phyloP scores from a whole-genome alignment of 2,888 invertebrate genomes.

The Conops quadrifasciatus region DNA sequence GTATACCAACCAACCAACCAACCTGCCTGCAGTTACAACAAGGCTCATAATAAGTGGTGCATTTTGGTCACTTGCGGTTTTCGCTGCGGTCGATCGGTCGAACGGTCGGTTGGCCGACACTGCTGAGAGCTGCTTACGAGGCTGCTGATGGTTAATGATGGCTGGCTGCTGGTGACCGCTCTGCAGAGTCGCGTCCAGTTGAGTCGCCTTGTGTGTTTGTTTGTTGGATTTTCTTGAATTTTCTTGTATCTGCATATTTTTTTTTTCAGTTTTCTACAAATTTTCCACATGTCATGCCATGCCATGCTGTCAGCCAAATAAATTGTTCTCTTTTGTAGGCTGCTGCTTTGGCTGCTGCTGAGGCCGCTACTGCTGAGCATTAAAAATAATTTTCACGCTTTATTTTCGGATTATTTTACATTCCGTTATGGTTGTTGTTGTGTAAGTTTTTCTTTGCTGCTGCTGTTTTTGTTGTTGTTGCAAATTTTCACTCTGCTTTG shows the following conservation, averaged over 20 bases:
- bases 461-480: conserved; percentile 35
- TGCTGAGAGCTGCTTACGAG: background rate
- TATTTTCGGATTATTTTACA: conserved; percentile 15
- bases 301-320: too few relatives aligned
- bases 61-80: background rate
- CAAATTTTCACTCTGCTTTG: conserved; percentile 36
- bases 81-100: conserved; percentile 4
- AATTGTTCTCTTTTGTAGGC: background rate
- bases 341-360: too few relatives aligned
- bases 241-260: background rate
- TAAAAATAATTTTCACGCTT: conserved; percentile 28
- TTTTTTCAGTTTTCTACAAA: conserved; percentile 19
- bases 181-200: background rate
- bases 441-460: too few relatives aligned
- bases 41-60: background rate
- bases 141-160: background rate
- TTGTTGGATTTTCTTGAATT: background rate
- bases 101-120: background rate
- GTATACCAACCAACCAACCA: too few relatives aligned
- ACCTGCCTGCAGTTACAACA: background rate
- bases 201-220: too few relatives aligned
- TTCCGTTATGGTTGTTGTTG: conserved; percentile 16
- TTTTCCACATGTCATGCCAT: conserved; percentile 29
- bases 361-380: background rate
- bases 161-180: background rate